Evolutionary conservation across 2,888 invertebrate genomes (phyloP), one percentile per base, ranked within the genome.

Genomic region (Ectemnius continuus): DNA sequence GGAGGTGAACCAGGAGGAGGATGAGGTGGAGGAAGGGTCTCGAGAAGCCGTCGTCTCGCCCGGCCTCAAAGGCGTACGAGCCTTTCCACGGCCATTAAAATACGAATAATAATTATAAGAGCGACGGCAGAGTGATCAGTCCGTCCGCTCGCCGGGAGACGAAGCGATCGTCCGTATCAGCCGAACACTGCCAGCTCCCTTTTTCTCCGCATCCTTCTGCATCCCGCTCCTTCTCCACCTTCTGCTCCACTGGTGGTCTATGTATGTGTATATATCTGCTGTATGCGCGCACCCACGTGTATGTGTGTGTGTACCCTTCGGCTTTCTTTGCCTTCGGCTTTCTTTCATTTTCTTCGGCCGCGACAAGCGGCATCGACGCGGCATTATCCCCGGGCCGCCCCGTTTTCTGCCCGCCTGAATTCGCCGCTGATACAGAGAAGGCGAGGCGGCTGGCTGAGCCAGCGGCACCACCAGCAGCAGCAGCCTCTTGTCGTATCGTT

Each of bases 91-190:
- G 83, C 90, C 90, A 90, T 90, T 90, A 90, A 90, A 90, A 90
- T 90, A 87, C 89, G 90, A 89, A 91, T 90, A 90, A 91, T 91
- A 90, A 91, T 91, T 89, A 89, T 89, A 87, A 89, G 87, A 89
- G 89, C 88, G 87, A 88, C 87, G 86, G 88, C 86, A 84, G 85
- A 90, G 88, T 91, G 90, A 90, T 90, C 90, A 90, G 87, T 88
- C 86, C 85, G 80, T 79, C 83, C 78, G 78, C 85, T 36, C 36
- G 36, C 36, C 36, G 36, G 36, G 36, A 83, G 84, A 87, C 86
- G 79, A 80, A 81, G 85, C 86, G 89, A 90, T 89, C 87, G 87
- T 86, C 87, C 86, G 82, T 88, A 86, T 85, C 88, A 88, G 87
- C 78, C 83, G 73, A 81, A 79, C 79, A 66, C 76, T 16, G 16